Base-by-base conservation (phyloP, 1,140 invertebrate species). In the Rhagoletis pomonella region DNA sequence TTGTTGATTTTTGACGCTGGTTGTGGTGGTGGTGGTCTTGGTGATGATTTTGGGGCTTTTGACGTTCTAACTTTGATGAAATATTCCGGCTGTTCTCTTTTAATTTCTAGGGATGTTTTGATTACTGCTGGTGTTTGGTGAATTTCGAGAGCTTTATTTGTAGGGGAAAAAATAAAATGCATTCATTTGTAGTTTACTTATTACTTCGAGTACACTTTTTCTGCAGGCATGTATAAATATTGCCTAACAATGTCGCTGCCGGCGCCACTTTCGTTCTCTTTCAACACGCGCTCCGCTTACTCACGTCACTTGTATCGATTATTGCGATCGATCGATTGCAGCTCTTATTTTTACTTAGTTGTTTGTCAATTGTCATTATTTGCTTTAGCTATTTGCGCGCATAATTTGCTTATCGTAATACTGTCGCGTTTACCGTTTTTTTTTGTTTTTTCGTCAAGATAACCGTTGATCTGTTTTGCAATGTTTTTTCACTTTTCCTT, bases 401-500 rank as follows among this genome's bases (percentile, higher is more conserved):
- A 39, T 67, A 67, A 67, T 67, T 67, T 67, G 50, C 64, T 67
- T 67, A 67, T 67, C 64, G 29, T 67, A 65, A 7, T 65, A 65
- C 64, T 19, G 64, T 65, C 29, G 64, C n/a, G n/a, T 7, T 65
- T 65, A 55, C 50, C 50, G n/a, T 19, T 65, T 12, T 10, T 39
- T 3, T 67, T 67, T 67, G 29, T 64, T 29, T 64, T 19, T 64
- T 64, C n/a, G n/a, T 2, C n/a, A 19, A 19, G n/a, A 64, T 64
- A 6, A 6, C 7, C n/a, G 29, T 7, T 29, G 29, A 29, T 29
- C 29, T 64, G 4, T 64, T 29, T 64, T 67, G 39, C 64, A 67
- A 19, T 67, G 39, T 67, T 67, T 67, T 67, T 67, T 67, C 64
- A 67, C 64, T 42, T 67, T 67, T 29, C 12, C 29, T 3, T 39